Base-by-base conservation (phyloP, 1,140 invertebrate species). In the Drosophila lowei region DNA sequence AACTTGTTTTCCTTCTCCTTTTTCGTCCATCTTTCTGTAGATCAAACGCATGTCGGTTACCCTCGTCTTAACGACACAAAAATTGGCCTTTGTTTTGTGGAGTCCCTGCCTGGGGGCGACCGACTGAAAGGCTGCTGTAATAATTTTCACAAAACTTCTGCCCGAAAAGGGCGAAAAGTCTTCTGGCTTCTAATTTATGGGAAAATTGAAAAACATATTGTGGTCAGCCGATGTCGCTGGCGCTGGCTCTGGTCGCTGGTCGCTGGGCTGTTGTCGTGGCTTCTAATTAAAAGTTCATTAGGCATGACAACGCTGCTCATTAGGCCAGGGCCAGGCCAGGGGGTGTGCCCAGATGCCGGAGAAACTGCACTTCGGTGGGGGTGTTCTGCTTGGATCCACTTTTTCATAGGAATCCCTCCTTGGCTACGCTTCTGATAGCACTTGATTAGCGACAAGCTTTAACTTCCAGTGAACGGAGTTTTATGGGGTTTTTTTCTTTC, bases 281-380 rank as follows among this genome's bases (percentile, higher is more conserved):
- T 77, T 81, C 85, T 81, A 88, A 88, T 83, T 88, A 88, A 86
- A 86, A 79, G 83, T 86, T 88, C 83, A 86, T 86, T 81, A 86
- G 67, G 71, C 83, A 63, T 76, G 78, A 83, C 72, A 88, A 77
- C 65, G 61, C 66, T 55, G 68, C 61, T 74, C 79, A 84, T 85
- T 86, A 86, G 73, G 43, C 16, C 16, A 38, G 8, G 9, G 18
- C 86, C 80, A 86, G 73, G 43, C 16, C n/a, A 38, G 8, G 9
- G 18, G 11, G 46, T 11, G 43, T 53, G 23, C n/a, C 7, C 18
- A 15, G 7, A 30, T 3, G 46, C 30, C 3, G 9, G 9, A 11
- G 9, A 11, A 13, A 11, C 11, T 38, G 34, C 11, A 38, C 34
- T 38, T 13, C 66, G 23, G 3, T 25, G 23, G 23, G 23, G 23